A percentile compares a stretch with the other conserved stretches of the same genome.
Conservation (phyloP, 2,113 vertebrate genomes). For the Labeo rohita region DNA sequence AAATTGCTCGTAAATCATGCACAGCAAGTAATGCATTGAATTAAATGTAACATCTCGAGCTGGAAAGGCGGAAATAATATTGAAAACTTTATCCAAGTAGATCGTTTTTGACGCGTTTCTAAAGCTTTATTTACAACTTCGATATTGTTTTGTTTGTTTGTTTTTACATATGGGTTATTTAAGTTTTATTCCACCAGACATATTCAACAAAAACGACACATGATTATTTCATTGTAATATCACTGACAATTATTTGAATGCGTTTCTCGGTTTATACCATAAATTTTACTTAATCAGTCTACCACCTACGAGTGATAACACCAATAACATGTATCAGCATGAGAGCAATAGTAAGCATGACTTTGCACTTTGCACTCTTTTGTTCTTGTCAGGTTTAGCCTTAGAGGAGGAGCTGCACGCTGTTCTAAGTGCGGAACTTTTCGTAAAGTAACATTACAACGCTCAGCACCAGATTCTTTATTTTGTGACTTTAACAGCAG, state of each 20-base stretch:
- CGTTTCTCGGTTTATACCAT: background rate
- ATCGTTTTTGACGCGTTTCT: too few relatives aligned
- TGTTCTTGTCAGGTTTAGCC: background rate
- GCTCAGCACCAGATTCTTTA: background rate
- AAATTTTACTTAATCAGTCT: background rate
- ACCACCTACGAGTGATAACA: background rate
- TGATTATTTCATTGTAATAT: background rate
- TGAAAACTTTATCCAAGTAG: too few relatives aligned
- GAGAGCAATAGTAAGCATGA: constrained; percentile 14
- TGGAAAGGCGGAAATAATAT: background rate
- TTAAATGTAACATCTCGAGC: background rate
- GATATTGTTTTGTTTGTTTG: too few relatives aligned
- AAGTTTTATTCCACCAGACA: too few relatives aligned
- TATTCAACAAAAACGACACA: background rate
- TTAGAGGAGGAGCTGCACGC: background rate
- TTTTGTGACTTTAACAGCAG: background rate
- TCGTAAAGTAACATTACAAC: background rate
- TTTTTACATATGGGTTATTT: too few relatives aligned
- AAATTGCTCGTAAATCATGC: background rate
- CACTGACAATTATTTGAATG: background rate
- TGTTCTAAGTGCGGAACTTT: background rate
- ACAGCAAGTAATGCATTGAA: background rate
- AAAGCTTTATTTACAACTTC: too few relatives aligned
- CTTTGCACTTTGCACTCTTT: constrained; percentile 13
- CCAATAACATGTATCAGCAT: background rate